Conservation (phyloP, 2,113 vertebrate genomes). For the Silurus asotus region DNA sequence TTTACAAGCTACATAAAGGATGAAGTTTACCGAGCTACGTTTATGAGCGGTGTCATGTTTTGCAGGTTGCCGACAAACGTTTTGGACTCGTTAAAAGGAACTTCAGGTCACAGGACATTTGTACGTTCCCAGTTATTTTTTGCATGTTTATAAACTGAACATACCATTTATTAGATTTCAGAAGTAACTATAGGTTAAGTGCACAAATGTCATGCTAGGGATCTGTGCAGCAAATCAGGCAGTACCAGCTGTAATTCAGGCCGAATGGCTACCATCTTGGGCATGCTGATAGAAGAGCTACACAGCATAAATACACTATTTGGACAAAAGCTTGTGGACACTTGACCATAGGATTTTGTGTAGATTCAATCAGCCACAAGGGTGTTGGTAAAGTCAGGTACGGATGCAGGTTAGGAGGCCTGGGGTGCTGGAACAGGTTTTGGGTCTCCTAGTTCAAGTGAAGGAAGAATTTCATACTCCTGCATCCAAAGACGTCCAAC, state of each 20-base stretch:
- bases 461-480: no score
- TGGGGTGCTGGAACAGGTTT: no score
- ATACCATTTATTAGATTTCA: not conserved
- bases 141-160: not conserved
- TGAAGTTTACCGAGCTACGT: not conserved
- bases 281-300: constrained; percentile 15
- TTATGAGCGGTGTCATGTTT: not conserved
- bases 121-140: not conserved
- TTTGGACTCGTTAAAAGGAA: not conserved
- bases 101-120: not conserved
- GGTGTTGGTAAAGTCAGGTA: no score
- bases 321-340: no score
- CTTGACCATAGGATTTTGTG: no score
- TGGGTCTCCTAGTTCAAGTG: no score
- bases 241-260: not conserved
- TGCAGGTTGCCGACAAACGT: not conserved
- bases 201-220: not conserved
- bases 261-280: not conserved
- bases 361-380: no score
- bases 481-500: no score
- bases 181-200: not conserved
- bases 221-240: not conserved
- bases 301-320: not conserved
- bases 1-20: not conserved
- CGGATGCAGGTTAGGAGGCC: no score